phyloP scores from a whole-genome alignment of 2,888 invertebrate species.

The Perizoma flavofasciatum region DNA sequence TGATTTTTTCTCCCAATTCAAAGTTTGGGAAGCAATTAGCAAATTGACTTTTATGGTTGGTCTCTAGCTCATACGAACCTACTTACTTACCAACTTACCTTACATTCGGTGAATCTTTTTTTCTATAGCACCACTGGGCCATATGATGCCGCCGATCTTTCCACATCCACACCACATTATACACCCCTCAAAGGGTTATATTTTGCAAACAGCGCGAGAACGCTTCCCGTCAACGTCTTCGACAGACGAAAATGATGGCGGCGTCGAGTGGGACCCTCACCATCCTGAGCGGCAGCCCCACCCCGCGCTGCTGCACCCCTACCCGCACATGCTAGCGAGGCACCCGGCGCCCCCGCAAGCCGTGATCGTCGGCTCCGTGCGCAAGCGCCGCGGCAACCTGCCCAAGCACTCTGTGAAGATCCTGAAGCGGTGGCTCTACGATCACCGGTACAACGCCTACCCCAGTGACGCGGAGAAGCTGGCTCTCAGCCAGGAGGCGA shows the following conservation, averaged over 20 bases:
- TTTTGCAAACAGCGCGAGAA: conserved; percentile 81
- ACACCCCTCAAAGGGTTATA: conserved; percentile 26
- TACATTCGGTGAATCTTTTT: conserved; percentile 9
- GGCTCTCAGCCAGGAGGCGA: conserved; percentile 92
- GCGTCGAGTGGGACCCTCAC: conserved; percentile 80
- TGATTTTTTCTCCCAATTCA: no score
- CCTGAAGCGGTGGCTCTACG: conserved; percentile 95
- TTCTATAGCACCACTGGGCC: conserved; percentile 20
- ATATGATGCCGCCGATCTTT: conserved; percentile 19
- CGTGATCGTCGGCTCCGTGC: conserved; percentile 80
- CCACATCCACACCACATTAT: conserved; percentile 17
- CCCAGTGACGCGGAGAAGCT: conserved; percentile 96
- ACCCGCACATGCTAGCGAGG: conserved; percentile 34
- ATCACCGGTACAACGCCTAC: conserved; percentile 97
- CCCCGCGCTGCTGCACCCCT: conserved; percentile 50
- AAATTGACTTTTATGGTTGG: no score
- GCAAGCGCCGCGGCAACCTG: conserved; percentile 94
- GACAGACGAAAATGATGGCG: conserved; percentile 86
- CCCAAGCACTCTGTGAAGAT: conserved; percentile 97
- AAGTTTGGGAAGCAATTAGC: no score
- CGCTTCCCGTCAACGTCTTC: conserved; percentile 88
- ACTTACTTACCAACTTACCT: no score
- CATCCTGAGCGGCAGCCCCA: conserved; percentile 59
- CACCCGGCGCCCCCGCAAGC: conserved; percentile 41
- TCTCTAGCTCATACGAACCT: no score